Evolutionary conservation across 23 tunicate species (phyloP).

Genomic region (Trididemnum miniatum): DNA sequence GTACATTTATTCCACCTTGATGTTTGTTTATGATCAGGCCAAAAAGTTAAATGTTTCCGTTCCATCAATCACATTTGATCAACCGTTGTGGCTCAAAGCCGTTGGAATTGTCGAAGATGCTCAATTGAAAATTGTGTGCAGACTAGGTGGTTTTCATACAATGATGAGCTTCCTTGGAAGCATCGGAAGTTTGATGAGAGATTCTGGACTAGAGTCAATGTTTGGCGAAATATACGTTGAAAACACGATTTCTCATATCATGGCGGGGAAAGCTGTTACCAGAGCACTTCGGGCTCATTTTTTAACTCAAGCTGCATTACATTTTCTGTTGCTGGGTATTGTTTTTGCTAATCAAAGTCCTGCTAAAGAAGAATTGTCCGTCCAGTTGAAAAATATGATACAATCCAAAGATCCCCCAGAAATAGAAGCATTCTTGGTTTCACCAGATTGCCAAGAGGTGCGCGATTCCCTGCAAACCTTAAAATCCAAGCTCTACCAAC

Average conservation of each 20-base stretch:
- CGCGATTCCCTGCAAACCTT: neutral
- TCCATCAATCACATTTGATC: neutral
- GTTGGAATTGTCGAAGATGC: slow-evolving; percentile 1
- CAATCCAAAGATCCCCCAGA: neutral
- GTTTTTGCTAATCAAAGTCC: neutral
- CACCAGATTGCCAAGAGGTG: neutral
- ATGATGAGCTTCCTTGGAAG: slow-evolving; percentile 15
- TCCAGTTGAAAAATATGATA: neutral
- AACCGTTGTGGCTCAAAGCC: slow-evolving; percentile 6
- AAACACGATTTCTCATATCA: slow-evolving; percentile 1
- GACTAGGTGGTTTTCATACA: slow-evolving; percentile 9
- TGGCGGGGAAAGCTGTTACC: slow-evolving; percentile 1
- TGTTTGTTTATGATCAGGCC: neutral
- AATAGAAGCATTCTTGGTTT: neutral
- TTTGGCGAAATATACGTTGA: slow-evolving; percentile 6
- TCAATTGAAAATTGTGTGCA: neutral
- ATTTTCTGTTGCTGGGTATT: neutral
- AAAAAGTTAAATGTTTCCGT: neutral
- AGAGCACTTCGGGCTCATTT: slow-evolving; percentile 15
- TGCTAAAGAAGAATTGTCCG: neutral
- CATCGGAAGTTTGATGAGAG: slow-evolving; percentile 7
- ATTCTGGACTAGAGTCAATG: neutral
- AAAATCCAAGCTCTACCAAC: neutral
- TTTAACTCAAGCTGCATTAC: neutral
- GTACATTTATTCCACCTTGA: neutral